These are phyloP conservation scores for Bothrops jararaca DNA, from an alignment of 2,113 vertebrate genomes.

Conservation along the genomic window DNA sequence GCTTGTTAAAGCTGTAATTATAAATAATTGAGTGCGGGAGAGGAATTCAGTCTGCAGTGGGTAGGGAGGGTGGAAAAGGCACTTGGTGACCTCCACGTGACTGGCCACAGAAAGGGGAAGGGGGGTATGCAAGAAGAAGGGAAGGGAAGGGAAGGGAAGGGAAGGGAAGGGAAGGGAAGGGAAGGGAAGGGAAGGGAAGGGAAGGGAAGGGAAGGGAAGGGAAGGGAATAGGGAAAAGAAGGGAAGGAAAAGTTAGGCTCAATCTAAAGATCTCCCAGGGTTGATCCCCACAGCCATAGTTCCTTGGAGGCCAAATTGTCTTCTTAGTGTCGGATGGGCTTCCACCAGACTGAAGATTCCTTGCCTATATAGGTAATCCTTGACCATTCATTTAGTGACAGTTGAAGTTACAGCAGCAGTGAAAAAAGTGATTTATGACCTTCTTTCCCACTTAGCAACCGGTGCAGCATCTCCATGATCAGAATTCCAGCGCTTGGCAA, in stretches of 20 bases:
- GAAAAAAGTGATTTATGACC: too few species aligned
- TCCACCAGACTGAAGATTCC: background rate
- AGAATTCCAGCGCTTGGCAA: too few species aligned
- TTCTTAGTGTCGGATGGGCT: background rate
- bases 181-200: too few species aligned
- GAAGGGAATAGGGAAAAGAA: background rate
- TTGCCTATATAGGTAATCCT: too few species aligned
- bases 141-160: too few species aligned
- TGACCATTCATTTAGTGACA: too few species aligned
- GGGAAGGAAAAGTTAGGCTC: background rate
- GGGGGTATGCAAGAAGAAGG: accelerated
- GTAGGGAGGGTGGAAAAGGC: conserved; percentile 1
- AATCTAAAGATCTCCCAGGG: background rate
- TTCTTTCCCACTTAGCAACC: too few species aligned
- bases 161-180: background rate
- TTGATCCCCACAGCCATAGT: background rate
- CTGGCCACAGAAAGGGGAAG: background rate
- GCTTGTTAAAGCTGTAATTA: background rate
- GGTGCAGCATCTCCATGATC: too few species aligned
- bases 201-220: background rate
- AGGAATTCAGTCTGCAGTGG: background rate
- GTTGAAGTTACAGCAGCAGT: too few species aligned
- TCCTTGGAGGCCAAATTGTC: accelerated
- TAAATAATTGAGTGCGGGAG: conserved; percentile 14
- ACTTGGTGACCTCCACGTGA: conserved; percentile 2